Evolutionary conservation across 2,888 invertebrate species (phyloP).

Genomic region (Diogma glabrata): DNA sequence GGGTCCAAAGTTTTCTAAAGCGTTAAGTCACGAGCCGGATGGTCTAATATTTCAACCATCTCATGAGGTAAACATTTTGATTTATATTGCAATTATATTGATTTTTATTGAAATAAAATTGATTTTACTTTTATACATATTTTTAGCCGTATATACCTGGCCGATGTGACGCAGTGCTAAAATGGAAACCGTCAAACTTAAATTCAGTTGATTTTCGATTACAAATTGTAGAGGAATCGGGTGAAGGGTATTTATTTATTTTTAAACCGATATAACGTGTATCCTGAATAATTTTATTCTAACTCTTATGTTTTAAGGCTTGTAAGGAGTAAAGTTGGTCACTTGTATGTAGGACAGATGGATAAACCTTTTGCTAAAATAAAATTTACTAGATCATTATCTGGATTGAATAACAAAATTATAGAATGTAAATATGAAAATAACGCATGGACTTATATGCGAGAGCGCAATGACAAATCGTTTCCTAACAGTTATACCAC

Average conservation of each 20-base stretch:
- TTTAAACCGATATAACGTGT: too few relatives aligned
- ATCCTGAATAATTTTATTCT: constrained; percentile 6
- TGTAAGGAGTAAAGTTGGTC: constrained; percentile 53
- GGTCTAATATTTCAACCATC: constrained; percentile 96
- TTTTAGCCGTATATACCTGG: constrained; percentile 73
- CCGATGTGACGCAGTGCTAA: constrained; percentile 70
- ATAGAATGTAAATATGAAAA: constrained; percentile 85
- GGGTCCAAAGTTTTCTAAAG: constrained; percentile 74
- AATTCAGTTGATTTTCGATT: constrained; percentile 95
- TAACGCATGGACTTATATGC: constrained; percentile 83
- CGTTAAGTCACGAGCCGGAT: constrained; percentile 88
- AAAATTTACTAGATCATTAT: constrained; percentile 65
- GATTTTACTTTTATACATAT: constrained; percentile 13
- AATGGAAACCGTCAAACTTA: constrained; percentile 92
- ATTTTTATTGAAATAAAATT: background rate
- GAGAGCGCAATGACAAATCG: constrained; percentile 93
- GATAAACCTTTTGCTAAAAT: constrained; percentile 58
- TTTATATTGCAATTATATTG: background rate
- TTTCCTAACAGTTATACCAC: constrained; percentile 85
- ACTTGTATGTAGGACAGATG: constrained; percentile 65
- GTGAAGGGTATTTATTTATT: too few relatives aligned
- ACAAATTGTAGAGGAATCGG: constrained; percentile 61
- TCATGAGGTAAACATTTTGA: constrained; percentile 45
- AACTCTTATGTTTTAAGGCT: constrained; percentile 41
- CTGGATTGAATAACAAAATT: constrained; percentile 80